Base-by-base conservation (phyloP, 2,888 invertebrate genomes). In the Magallana nippona region DNA sequence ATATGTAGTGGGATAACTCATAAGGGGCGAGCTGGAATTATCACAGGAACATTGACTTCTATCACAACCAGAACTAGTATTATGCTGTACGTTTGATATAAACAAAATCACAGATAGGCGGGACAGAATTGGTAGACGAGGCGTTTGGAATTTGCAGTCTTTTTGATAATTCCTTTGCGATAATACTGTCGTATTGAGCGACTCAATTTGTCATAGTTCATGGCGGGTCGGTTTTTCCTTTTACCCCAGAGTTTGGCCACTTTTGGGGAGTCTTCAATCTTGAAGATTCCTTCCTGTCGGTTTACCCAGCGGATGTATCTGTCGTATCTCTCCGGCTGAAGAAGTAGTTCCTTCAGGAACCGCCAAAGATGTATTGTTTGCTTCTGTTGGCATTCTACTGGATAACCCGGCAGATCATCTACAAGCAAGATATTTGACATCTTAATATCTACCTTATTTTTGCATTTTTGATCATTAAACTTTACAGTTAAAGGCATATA, bases 201-300 rank as follows among this genome's bases (percentile, higher is more conserved):
- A 88, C 98, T 98, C 79, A 99, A 95, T 94, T 99, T 99, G 95
- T 99, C 99, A 95, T 99, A 99, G 95, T 99, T 99, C 99, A 99
- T 99, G 55, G 98, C 98, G 0, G 99, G 98, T 11, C 99, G 96
- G 95, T 99, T 99, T 95, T 99, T 99, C 89, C 99, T 96, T 92
- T 97, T 97, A 86, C 99, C 99, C 99, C 99, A 99, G 83, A 98
- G 96, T 90, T 97, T 96, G n/a, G 99, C 99, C 82, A 99, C 98
- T 90, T 97, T 96, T 55, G 98, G 98, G 13, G 98, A 98, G 95
- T 99, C 99, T 95, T 99, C 99, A 94, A 99, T 99, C 95, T 99
- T 99, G 96, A 99, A 99, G 71, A 99, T 94, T n/a, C 95, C 95
- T 94, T 97, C 97, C 71, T 96, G 96, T 93, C 98, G 96, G 94